A percentile compares a stretch with the other conserved stretches of the same genome.
Evolutionary conservation across 2,888 invertebrate genomes (phyloP).

Genomic region (Belgica antarctica): DNA sequence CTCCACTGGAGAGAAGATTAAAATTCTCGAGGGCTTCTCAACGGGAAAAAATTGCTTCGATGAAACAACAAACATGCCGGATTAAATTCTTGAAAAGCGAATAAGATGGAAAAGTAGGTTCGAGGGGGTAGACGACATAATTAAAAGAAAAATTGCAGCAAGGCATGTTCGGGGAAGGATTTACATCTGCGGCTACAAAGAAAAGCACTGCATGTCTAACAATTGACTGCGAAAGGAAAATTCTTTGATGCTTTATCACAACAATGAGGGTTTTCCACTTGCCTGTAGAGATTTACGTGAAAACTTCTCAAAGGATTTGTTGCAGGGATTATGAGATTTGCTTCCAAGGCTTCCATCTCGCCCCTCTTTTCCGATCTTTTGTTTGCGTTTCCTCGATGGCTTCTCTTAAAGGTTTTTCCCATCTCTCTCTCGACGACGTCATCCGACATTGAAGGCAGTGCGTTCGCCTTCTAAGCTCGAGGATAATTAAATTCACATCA

Average conservation of each 20-base stretch:
- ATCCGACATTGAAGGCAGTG: not conserved
- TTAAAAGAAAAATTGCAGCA: slow-evolving; percentile 24
- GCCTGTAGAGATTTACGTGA: not conserved
- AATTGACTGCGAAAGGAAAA: not conserved
- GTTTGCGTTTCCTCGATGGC: slow-evolving; percentile 27
- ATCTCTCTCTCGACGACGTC: not conserved
- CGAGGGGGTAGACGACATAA: slow-evolving; percentile 1
- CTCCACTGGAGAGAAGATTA: slow-evolving; percentile 36
- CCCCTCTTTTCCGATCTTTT: not conserved
- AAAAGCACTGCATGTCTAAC: not conserved
- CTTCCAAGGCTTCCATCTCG: slow-evolving; percentile 36
- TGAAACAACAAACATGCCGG: slow-evolving; percentile 24
- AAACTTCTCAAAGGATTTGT: slow-evolving; percentile 6
- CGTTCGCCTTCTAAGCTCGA: not conserved
- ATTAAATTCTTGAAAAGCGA: slow-evolving; percentile 12
- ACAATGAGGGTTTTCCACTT: slow-evolving; percentile 31
- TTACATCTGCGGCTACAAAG: not conserved
- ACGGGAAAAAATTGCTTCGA: not conserved
- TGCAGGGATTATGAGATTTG: slow-evolving; percentile 36
- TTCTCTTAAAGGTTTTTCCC: too few species aligned
- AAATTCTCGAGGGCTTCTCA: slow-evolving; percentile 42
- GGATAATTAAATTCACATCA: slow-evolving; percentile 16
- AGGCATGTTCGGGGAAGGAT: not conserved
- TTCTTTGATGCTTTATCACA: slow-evolving; percentile 8
- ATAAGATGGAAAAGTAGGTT: not conserved